Conservation (phyloP, 2,888 invertebrate genomes). For the Nowickia ferox region DNA sequence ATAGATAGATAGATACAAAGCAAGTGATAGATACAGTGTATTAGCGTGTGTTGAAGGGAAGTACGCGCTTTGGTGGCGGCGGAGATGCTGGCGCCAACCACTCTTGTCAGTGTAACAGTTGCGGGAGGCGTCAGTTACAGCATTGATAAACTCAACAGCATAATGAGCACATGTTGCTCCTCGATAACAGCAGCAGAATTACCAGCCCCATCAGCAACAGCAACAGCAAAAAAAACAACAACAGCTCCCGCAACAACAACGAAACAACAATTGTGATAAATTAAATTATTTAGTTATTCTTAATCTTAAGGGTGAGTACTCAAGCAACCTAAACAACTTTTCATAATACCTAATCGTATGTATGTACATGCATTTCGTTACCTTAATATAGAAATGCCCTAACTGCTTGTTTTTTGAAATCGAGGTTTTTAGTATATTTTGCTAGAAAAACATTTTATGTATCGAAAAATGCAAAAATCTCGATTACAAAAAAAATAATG, state of each 20-base stretch:
- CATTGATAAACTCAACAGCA: constrained; percentile 43
- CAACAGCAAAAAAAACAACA: constrained; percentile 15
- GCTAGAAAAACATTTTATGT: no score
- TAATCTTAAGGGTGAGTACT: constrained; percentile 68
- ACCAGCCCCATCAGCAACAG: constrained; percentile 11
- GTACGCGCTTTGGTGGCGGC: constrained; percentile 59
- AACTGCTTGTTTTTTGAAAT: no score
- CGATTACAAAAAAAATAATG: no score
- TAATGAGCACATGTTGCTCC: constrained; percentile 74
- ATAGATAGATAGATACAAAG: neutral
- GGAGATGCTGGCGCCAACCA: constrained; percentile 72
- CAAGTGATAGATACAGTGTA: neutral
- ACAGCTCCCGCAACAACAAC: constrained; percentile 62
- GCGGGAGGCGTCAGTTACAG: constrained; percentile 65
- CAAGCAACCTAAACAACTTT: neutral
- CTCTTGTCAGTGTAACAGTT: constrained; percentile 63
- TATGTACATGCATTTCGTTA: no score
- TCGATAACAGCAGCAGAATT: neutral
- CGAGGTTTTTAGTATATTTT: no score
- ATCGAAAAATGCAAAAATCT: no score
- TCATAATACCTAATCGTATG: neutral
- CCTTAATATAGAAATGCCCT: no score
- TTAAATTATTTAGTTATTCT: constrained; percentile 63
- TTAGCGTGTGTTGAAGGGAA: constrained; percentile 4
- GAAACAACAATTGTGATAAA: constrained; percentile 72